Evolutionary conservation across 2,888 invertebrate genomes (phyloP).

Genomic region (Napeogenes inachia): DNA sequence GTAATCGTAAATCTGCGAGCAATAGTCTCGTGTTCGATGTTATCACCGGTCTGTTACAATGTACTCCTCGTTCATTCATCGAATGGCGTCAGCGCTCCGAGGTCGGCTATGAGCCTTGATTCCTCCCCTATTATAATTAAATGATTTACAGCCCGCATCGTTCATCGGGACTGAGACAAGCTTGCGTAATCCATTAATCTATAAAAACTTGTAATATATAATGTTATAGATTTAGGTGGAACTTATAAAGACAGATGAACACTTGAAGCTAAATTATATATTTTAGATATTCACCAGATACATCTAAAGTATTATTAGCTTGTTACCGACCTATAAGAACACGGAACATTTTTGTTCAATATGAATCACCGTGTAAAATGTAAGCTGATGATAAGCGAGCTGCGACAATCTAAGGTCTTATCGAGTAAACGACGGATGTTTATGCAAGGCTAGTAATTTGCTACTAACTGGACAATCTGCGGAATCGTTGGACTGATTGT

Average conservation of each 20-base stretch:
- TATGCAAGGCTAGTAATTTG: constrained; percentile 48
- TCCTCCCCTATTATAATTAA: constrained; percentile 34
- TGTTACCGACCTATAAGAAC: no score
- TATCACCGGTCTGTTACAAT: no score
- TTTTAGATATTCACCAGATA: no score
- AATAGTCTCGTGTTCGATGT: constrained; percentile 41
- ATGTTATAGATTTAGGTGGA: no score
- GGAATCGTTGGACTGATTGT: constrained; percentile 1
- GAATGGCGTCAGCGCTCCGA: constrained; percentile 33
- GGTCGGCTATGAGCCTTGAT: constrained; percentile 39
- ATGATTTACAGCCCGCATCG: constrained; percentile 9
- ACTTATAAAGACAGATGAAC: no score
- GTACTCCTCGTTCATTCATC: constrained; percentile 39
- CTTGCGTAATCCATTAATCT: no score
- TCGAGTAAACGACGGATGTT: constrained; percentile 64
- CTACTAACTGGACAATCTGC: constrained; percentile 19
- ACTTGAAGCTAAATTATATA: no score
- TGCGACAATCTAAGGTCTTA: constrained; percentile 46
- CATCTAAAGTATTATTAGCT: no score
- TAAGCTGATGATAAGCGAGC: constrained; percentile 45
- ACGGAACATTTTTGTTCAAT: no score
- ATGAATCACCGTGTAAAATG: constrained; percentile 36
- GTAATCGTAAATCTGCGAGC: constrained; percentile 36
- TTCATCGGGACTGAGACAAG: background rate
- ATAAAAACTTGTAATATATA: no score